Conservation (phyloP, 2,888 invertebrate genomes). For the Lottia scabra region DNA sequence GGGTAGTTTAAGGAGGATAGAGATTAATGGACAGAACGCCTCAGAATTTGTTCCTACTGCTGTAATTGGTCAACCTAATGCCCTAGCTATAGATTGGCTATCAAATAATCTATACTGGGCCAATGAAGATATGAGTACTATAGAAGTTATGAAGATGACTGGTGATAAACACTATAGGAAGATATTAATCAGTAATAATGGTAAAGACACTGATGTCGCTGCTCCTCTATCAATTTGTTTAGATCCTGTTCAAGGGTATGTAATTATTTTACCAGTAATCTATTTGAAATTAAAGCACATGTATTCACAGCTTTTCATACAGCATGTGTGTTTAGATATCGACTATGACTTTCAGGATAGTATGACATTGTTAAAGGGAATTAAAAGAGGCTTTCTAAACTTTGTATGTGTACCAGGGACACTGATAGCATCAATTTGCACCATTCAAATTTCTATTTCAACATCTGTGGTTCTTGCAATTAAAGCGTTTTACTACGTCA, state of each 20-base stretch:
- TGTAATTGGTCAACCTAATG: conserved; percentile 84
- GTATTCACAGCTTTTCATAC: too few relatives aligned
- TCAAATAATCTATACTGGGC: conserved; percentile 94
- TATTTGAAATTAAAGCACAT: too few relatives aligned
- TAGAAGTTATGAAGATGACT: conserved; percentile 78
- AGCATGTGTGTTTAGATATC: too few relatives aligned
- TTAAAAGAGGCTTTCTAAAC: too few relatives aligned
- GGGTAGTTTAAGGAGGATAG: conserved; percentile 33
- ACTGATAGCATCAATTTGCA: too few relatives aligned
- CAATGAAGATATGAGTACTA: conserved; percentile 82
- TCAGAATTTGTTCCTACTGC: conserved; percentile 81
- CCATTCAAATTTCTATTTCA: too few relatives aligned
- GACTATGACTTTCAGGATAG: too few relatives aligned
- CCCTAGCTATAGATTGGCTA: conserved; percentile 96
- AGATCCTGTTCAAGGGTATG: conserved; percentile 90
- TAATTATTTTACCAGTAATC: too few relatives aligned
- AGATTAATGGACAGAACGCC: conserved; percentile 79
- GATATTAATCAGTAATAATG: conserved; percentile 90
- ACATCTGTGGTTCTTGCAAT: too few relatives aligned
- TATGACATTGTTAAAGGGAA: too few relatives aligned
- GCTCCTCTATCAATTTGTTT: conserved; percentile 88
- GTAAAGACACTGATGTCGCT: conserved; percentile 85
- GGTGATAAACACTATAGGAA: conserved; percentile 86
- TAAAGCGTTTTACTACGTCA: too few relatives aligned
- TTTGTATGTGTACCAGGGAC: too few relatives aligned